A percentile compares a stretch with the other conserved stretches of the same genome.
Conservation (phyloP, 2,888 invertebrate genomes). For the Smittia aterrima region DNA sequence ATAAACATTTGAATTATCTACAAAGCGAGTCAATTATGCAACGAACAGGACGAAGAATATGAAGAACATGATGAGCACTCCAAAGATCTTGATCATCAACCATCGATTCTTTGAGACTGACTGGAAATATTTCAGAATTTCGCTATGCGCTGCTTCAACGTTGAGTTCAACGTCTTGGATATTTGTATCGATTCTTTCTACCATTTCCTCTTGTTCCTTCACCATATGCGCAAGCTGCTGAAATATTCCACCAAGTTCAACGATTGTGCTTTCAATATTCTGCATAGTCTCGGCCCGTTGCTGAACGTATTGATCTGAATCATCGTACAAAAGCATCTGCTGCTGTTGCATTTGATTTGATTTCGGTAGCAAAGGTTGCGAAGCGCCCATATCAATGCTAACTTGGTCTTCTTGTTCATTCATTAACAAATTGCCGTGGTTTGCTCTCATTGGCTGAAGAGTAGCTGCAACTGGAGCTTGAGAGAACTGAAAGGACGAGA, state of each 20-base stretch:
- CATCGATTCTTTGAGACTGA: slow-evolving; percentile 95
- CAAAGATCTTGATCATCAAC: slow-evolving; percentile 99
- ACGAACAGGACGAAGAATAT: slow-evolving; percentile 97
- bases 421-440: slow-evolving; percentile 54
- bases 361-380: slow-evolving; percentile 50
- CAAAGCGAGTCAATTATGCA: slow-evolving; percentile 61
- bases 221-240: slow-evolving; percentile 96
- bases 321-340: slow-evolving; percentile 76
- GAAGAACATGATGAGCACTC: slow-evolving; percentile 97
- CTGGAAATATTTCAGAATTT: slow-evolving; percentile 97
- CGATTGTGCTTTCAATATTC: slow-evolving; percentile 97
- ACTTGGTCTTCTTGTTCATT: slow-evolving; percentile 67
- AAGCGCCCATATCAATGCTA: slow-evolving; percentile 75
- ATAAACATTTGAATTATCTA: background rate
- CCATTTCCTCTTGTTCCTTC: slow-evolving; percentile 80
- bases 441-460: slow-evolving; percentile 56
- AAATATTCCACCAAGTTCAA: slow-evolving; percentile 98
- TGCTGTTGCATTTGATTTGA: slow-evolving; percentile 52
- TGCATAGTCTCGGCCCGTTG: slow-evolving; percentile 97
- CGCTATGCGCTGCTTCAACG: slow-evolving; percentile 95
- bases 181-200: slow-evolving; percentile 95
- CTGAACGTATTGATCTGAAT: slow-evolving; percentile 86
- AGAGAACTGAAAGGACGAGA: slow-evolving; percentile 48
- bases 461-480: slow-evolving; percentile 64
- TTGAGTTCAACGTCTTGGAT: slow-evolving; percentile 93